A percentile compares a stretch with the other conserved stretches of the same genome.
These are phyloP conservation scores for Ditula angustiorana DNA, from an alignment of 2,888 invertebrate genomes.

Conservation along the genomic window DNA sequence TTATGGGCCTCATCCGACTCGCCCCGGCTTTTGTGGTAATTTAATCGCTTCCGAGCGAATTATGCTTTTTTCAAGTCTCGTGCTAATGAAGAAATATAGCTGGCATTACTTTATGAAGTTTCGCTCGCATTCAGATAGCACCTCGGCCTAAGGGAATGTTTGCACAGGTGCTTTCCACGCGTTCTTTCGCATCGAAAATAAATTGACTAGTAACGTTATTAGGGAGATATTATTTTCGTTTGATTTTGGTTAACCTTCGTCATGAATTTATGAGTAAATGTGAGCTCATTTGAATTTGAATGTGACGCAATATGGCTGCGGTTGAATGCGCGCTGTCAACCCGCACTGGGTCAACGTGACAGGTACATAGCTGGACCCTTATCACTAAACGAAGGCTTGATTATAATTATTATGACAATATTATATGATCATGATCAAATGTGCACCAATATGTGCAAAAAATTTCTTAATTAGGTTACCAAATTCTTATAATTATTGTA, in stretches of 20 bases:
- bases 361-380: slow-evolving; percentile 21
- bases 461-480: no score
- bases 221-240: slow-evolving; percentile 5
- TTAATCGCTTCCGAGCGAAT: slow-evolving; percentile 63
- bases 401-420: not conserved
- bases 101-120: slow-evolving; percentile 45
- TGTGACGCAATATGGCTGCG: slow-evolving; percentile 21
- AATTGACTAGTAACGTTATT: slow-evolving; percentile 7
- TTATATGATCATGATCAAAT: no score
- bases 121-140: not conserved
- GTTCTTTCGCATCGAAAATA: slow-evolving; percentile 21
- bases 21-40: slow-evolving; percentile 71
- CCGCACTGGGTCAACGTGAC: slow-evolving; percentile 5
- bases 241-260: slow-evolving; percentile 11
- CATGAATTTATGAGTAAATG: slow-evolving; percentile 21
- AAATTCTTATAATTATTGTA: no score
- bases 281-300: slow-evolving; percentile 24
- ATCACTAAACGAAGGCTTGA: slow-evolving; percentile 14
- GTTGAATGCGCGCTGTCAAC: not conserved
- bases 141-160: slow-evolving; percentile 1
- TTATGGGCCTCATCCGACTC: slow-evolving; percentile 64
- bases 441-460: no score
- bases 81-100: slow-evolving; percentile 57
- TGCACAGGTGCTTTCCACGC: slow-evolving; percentile 24
- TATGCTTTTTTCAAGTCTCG: slow-evolving; percentile 40